A percentile compares a stretch with the other conserved stretches of the same genome.
Evolutionary conservation across 1,140 invertebrate genomes (phyloP).

Genomic region (Xylocopa sonorina): DNA sequence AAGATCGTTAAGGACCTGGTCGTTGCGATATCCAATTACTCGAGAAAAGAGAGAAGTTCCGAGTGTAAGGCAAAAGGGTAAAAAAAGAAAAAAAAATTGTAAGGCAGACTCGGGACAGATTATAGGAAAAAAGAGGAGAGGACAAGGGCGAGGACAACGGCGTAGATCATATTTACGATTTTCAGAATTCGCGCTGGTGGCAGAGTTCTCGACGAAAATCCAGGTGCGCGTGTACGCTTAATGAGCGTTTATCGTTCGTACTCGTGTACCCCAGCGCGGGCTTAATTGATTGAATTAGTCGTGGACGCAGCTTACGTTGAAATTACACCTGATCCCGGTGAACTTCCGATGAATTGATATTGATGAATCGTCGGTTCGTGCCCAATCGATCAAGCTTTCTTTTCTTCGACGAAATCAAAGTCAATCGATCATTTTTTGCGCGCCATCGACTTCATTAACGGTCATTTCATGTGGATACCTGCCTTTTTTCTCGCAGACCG

Average conservation of each 20-base stretch:
- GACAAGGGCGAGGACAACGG: neutral
- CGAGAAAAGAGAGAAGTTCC: slow-evolving; percentile 23
- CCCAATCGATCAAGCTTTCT: slow-evolving; percentile 45
- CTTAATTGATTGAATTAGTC: slow-evolving; percentile 60
- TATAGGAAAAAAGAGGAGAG: neutral
- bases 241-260: slow-evolving; percentile 48
- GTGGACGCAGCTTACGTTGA: slow-evolving; percentile 19
- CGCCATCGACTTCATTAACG: slow-evolving; percentile 32
- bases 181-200: neutral
- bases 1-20: slow-evolving; percentile 46
- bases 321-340: slow-evolving; percentile 54
- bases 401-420: neutral
- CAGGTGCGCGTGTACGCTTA: slow-evolving; percentile 48
- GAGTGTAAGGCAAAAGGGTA: neutral
- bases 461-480: slow-evolving; percentile 8
- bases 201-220: neutral
- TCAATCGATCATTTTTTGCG: slow-evolving; percentile 53
- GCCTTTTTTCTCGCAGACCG: too few species aligned
- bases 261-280: slow-evolving; percentile 28
- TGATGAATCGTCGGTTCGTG: slow-evolving; percentile 35
- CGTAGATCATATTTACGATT: slow-evolving; percentile 7
- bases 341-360: slow-evolving; percentile 37
- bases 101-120: neutral
- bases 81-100: neutral
- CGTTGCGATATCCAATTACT: slow-evolving; percentile 53